These are phyloP conservation scores for Monoplex corrugatus DNA, from an alignment of 2,888 invertebrate genomes.

Conservation along the genomic window DNA sequence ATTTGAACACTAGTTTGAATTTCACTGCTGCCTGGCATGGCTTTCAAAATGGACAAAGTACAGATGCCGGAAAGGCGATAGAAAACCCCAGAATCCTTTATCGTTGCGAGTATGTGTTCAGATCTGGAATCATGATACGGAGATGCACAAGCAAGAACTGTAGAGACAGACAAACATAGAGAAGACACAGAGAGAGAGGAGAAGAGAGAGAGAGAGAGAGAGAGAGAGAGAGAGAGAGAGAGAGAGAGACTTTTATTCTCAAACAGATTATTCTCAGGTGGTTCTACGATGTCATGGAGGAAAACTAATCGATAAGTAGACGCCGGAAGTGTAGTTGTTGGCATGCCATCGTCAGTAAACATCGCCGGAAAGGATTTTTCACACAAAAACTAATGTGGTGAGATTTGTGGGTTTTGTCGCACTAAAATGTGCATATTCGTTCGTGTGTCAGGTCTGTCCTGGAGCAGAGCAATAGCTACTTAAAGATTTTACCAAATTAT, in stretches of 20 bases:
- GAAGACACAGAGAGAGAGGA: neutral
- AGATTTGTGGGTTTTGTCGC: neutral
- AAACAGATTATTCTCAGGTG: neutral
- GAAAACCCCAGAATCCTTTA: too few species aligned
- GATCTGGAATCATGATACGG: too few species aligned
- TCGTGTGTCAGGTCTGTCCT: too few species aligned
- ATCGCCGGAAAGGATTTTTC: neutral
- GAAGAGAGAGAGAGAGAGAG: neutral
- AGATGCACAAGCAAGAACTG: neutral
- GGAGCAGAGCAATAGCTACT: too few species aligned
- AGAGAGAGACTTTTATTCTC: neutral
- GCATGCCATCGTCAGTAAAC: slow-evolving; percentile 42
- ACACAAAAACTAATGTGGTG: neutral
- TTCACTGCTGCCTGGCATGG: too few species aligned
- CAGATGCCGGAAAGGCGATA: too few species aligned
- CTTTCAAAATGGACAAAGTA: too few species aligned
- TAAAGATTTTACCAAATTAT: too few species aligned
- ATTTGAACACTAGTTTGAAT: too few species aligned
- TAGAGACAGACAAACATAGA: neutral
- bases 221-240: neutral
- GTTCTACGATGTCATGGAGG: neutral
- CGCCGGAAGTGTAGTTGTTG: slow-evolving; percentile 38
- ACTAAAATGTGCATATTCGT: too few species aligned
- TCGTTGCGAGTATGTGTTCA: too few species aligned
- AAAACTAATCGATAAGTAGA: neutral